Conservation (phyloP, 2,797 vertebrate genomes). For the Cyprinella venusta region DNA sequence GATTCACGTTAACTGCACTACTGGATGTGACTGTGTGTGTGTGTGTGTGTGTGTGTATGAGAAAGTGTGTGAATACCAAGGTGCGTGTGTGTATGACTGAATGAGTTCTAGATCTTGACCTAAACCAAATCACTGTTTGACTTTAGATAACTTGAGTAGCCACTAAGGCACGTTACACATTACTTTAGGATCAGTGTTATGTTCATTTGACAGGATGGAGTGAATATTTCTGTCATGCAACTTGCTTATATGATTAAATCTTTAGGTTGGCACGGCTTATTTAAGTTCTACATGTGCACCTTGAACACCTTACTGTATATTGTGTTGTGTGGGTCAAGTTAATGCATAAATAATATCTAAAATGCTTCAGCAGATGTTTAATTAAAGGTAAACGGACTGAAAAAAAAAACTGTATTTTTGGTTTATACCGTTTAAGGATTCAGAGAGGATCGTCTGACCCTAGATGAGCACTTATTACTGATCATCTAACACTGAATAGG, state of each 20-base stretch:
- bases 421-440: constrained; percentile 2
- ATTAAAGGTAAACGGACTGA: not conserved
- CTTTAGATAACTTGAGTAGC: constrained; percentile 55
- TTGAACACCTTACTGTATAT: constrained; percentile 25
- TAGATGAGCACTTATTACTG: constrained; percentile 54
- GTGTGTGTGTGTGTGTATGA: constrained; percentile 19
- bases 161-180: constrained; percentile 34
- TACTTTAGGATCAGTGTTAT: constrained; percentile 40
- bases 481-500: constrained; percentile 36
- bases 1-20: constrained; percentile 22
- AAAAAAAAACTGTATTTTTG: not conserved
- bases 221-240: constrained; percentile 21
- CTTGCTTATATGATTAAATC: constrained; percentile 3
- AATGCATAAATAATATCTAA: not conserved
- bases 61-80: constrained; percentile 20
- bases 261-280: not conserved
- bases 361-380: not conserved
- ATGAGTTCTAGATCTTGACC: constrained; percentile 39
- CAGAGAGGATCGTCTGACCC: constrained; percentile 11
- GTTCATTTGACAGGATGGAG: not conserved
- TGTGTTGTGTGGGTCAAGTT: constrained; percentile 7
- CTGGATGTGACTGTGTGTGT: constrained; percentile 42
- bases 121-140: constrained; percentile 65
- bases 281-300: constrained; percentile 16
- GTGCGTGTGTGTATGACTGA: constrained; percentile 5